Percentiles rank a stretch among this genome's conserved stretches.
phyloP scores from a whole-genome alignment of 2,888 invertebrate genomes.

The Gari tellinella region DNA sequence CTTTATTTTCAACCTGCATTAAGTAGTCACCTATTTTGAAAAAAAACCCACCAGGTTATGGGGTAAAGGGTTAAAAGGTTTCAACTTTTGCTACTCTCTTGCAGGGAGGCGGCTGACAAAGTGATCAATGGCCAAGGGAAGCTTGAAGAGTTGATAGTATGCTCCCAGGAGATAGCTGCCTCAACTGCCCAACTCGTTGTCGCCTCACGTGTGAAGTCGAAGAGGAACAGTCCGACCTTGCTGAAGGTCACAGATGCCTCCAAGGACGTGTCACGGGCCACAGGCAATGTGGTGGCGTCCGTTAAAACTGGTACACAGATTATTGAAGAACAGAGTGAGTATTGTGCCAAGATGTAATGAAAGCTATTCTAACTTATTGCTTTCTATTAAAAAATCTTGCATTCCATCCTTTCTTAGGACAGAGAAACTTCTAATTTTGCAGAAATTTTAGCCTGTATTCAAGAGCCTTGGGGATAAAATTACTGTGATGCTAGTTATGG shows the following conservation, averaged over 20 bases:
- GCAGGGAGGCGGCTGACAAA: constrained; percentile 96
- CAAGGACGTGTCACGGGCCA: constrained; percentile 94
- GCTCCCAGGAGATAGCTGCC: constrained; percentile 98
- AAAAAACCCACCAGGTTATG: background rate
- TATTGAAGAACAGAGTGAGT: constrained; percentile 91
- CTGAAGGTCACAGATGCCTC: constrained; percentile 93
- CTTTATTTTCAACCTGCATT: too few relatives aligned
- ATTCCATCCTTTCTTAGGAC: too few relatives aligned
- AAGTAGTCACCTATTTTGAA: too few relatives aligned
- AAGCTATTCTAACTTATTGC: too few relatives aligned
- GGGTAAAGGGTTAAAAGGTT: too few relatives aligned
- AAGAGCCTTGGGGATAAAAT: too few relatives aligned
- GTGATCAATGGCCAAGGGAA: constrained; percentile 93
- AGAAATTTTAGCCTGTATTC: too few relatives aligned
- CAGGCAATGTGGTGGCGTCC: constrained; percentile 96
- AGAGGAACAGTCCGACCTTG: constrained; percentile 91
- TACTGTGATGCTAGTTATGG: too few relatives aligned
- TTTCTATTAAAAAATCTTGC: too few relatives aligned
- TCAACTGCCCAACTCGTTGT: constrained; percentile 99
- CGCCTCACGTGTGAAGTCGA: constrained; percentile 97
- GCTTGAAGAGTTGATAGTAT: constrained; percentile 96
- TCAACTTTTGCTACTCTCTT: constrained; percentile 3
- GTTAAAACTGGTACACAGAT: constrained; percentile 95
- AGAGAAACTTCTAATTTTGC: too few relatives aligned
- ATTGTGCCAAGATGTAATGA: too few relatives aligned